These are phyloP conservation scores for Polyommatus icarus DNA, from an alignment of 2,888 invertebrate genomes.

Conservation along the genomic window DNA sequence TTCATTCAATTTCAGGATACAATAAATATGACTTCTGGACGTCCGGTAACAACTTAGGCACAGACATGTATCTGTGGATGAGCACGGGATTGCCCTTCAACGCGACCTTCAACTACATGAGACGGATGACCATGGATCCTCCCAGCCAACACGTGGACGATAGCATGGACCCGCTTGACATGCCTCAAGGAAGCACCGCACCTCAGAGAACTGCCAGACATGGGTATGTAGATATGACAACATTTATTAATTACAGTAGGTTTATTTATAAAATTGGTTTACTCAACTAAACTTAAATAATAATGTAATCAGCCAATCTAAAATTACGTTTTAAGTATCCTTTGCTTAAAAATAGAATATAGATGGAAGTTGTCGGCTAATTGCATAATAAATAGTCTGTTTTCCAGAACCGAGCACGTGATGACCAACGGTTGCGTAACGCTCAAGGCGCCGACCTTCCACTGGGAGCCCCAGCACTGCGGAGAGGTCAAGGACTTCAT, in stretches of 20 bases:
- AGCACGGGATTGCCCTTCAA: slow-evolving; percentile 93
- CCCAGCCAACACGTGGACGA: slow-evolving; percentile 78
- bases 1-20: slow-evolving; percentile 76
- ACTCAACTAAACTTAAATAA: too few species aligned
- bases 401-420: slow-evolving; percentile 78
- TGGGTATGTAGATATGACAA: slow-evolving; percentile 71
- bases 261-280: too few species aligned
- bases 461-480: slow-evolving; percentile 92
- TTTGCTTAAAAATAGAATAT: neutral
- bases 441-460: slow-evolving; percentile 87
- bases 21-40: slow-evolving; percentile 94
- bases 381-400: slow-evolving; percentile 74
- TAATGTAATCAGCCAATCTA: neutral
- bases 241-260: too few species aligned
- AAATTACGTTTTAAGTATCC: neutral
- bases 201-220: slow-evolving; percentile 89
- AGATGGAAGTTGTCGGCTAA: slow-evolving; percentile 38
- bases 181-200: slow-evolving; percentile 87
- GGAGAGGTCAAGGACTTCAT: slow-evolving; percentile 92
- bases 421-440: slow-evolving; percentile 87
- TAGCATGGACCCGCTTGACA: slow-evolving; percentile 82
- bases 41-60: slow-evolving; percentile 91
- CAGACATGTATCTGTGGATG: slow-evolving; percentile 94
- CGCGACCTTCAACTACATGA: slow-evolving; percentile 92
- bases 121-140: slow-evolving; percentile 76